Percentiles rank a stretch among this genome's conserved stretches.
These are phyloP conservation scores for Ageneiosus marmoratus DNA, from an alignment of 2,113 vertebrate genomes.

Conservation along the genomic window DNA sequence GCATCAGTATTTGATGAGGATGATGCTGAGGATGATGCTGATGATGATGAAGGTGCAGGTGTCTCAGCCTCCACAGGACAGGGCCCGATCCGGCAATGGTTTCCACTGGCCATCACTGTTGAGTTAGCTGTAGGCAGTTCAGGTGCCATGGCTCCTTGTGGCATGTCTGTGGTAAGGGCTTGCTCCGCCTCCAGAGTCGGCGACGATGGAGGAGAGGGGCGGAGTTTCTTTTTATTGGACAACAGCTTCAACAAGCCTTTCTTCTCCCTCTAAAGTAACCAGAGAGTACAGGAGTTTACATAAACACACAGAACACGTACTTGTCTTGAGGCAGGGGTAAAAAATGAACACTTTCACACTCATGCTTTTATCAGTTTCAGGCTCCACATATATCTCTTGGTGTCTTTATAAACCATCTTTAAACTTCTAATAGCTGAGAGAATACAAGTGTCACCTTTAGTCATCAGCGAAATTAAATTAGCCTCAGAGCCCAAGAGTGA, in stretches of 20 bases:
- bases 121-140: slow-evolving; percentile 67
- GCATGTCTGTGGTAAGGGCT: slow-evolving; percentile 68
- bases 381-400: not conserved
- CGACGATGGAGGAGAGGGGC: slow-evolving; percentile 88
- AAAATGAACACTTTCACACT: not conserved
- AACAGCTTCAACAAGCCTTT: slow-evolving; percentile 93
- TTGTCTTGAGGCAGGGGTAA: too few species aligned
- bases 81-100: slow-evolving; percentile 62
- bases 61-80: slow-evolving; percentile 72
- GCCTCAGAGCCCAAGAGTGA: not conserved
- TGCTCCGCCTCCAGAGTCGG: slow-evolving; percentile 89
- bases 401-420: not conserved
- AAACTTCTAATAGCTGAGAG: not conserved
- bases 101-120: slow-evolving; percentile 5
- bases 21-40: slow-evolving; percentile 54
- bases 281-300: not conserved
- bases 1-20: slow-evolving; percentile 66
- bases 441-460: not conserved
- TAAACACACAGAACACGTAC: not conserved
- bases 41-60: slow-evolving; percentile 52
- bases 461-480: not conserved
- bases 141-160: slow-evolving; percentile 84
- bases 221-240: slow-evolving; percentile 90
- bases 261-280: slow-evolving; percentile 85
- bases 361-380: not conserved